Conservation (phyloP, 2,888 invertebrate genomes). For the Meteorus cinctellus region DNA sequence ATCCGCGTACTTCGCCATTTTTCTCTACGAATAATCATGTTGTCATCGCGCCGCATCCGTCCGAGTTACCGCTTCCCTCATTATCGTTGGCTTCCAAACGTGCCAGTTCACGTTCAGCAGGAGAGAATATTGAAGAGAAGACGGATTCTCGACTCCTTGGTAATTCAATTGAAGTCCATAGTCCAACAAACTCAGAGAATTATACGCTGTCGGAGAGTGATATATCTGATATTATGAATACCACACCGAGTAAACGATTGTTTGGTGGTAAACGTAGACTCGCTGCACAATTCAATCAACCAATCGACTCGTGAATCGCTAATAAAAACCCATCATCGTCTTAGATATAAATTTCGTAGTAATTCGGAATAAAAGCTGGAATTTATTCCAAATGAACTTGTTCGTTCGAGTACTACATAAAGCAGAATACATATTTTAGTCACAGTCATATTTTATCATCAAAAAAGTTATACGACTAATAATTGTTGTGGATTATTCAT, state of each 20-base stretch:
- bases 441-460: slow-evolving; percentile 12
- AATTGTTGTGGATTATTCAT: slow-evolving; percentile 31
- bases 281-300: slow-evolving; percentile 73
- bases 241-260: slow-evolving; percentile 64
- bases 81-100: slow-evolving; percentile 66
- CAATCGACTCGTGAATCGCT: slow-evolving; percentile 60
- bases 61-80: slow-evolving; percentile 69
- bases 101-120: slow-evolving; percentile 39
- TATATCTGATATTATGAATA: slow-evolving; percentile 44
- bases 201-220: slow-evolving; percentile 44
- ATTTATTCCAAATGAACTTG: not conserved
- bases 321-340: not conserved
- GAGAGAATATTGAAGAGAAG: slow-evolving; percentile 36
- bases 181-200: slow-evolving; percentile 52
- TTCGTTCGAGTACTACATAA: not conserved
- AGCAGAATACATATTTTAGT: not conserved
- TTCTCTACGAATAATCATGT: slow-evolving; percentile 59
- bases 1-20: slow-evolving; percentile 67
- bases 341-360: slow-evolving; percentile 17
- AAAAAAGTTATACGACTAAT: slow-evolving; percentile 7
- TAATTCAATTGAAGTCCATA: slow-evolving; percentile 55
- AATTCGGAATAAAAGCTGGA: not conserved
- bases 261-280: slow-evolving; percentile 72
- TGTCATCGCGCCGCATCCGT: slow-evolving; percentile 70
- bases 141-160: slow-evolving; percentile 45